Conservation (phyloP, 2,888 invertebrate genomes). For the Polietes domitor region DNA sequence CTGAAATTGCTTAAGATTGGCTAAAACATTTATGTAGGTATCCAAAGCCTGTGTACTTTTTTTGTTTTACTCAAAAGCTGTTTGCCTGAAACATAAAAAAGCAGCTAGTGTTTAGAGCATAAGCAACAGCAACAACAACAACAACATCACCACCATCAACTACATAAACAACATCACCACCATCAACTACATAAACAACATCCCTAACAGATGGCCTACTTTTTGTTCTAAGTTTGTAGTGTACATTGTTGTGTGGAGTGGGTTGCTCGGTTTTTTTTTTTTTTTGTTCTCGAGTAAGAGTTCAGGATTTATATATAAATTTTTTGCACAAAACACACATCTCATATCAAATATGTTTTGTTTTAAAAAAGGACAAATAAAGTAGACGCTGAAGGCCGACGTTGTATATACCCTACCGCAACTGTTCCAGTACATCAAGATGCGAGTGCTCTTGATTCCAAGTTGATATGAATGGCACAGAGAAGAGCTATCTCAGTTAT, state of each 20-base stretch:
- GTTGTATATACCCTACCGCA: not conserved
- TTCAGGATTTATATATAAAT: no score
- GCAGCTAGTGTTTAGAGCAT: not conserved
- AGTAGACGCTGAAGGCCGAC: constrained; percentile 6
- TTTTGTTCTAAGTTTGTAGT: constrained; percentile 48
- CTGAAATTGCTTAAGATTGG: constrained; percentile 25
- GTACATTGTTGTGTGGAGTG: constrained; percentile 4
- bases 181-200: constrained; percentile 13
- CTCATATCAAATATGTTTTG: constrained; percentile 31
- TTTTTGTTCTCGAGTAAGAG: not conserved
- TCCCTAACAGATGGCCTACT: constrained; percentile 63
- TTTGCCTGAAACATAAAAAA: not conserved
- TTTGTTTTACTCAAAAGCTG: not conserved
- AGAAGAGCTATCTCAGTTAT: no score
- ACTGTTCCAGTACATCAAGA: no score
- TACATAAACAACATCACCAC: constrained; percentile 30
- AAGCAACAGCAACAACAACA: no score
- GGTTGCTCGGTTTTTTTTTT: constrained; percentile 24
- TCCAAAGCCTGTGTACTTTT: not conserved
- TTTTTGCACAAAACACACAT: not conserved
- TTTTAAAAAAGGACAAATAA: constrained; percentile 45
- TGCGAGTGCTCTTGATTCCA: no score
- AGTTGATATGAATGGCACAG: no score
- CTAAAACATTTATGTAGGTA: constrained; percentile 6
- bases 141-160: not conserved